phyloP scores from a whole-genome alignment of 2,113 vertebrate genomes.

The Oxyruncus cristatus region DNA sequence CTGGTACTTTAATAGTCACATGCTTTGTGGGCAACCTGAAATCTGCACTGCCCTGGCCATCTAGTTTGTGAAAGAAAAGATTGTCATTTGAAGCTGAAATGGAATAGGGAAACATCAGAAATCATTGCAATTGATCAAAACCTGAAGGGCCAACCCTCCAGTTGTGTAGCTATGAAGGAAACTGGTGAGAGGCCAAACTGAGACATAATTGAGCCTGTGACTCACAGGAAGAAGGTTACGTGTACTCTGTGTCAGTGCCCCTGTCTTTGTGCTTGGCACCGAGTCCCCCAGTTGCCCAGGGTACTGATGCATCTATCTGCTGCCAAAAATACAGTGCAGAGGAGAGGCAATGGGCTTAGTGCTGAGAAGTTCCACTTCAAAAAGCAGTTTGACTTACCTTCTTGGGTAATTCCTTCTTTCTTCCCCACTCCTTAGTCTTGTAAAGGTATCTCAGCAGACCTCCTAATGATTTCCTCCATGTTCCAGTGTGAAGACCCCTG shows the following conservation, averaged over 20 bases:
- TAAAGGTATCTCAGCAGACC: neutral
- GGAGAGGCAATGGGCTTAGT: neutral
- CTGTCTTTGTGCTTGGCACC: neutral
- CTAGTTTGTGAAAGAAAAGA: neutral
- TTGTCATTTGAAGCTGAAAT: neutral
- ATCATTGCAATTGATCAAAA: neutral
- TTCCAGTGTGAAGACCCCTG: neutral
- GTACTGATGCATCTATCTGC: neutral
- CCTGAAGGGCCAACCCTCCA: neutral
- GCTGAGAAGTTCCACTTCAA: neutral
- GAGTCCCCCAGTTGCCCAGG: neutral
- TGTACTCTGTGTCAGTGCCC: rapidly evolving
- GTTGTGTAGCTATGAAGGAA: neutral
- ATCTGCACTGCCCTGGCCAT: neutral
- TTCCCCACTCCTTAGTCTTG: neutral
- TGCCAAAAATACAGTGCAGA: neutral
- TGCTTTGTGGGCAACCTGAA: neutral
- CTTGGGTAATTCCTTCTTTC: neutral
- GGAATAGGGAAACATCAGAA: neutral
- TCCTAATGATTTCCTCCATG: neutral
- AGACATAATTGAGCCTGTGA: neutral
- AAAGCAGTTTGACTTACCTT: neutral
- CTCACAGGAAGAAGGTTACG: neutral
- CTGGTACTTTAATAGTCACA: neutral
- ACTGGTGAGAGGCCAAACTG: neutral